A percentile compares a stretch with the other conserved stretches of the same genome.
phyloP scores from a whole-genome alignment of 2,113 vertebrate genomes.

The Burhinus bistriatus region DNA sequence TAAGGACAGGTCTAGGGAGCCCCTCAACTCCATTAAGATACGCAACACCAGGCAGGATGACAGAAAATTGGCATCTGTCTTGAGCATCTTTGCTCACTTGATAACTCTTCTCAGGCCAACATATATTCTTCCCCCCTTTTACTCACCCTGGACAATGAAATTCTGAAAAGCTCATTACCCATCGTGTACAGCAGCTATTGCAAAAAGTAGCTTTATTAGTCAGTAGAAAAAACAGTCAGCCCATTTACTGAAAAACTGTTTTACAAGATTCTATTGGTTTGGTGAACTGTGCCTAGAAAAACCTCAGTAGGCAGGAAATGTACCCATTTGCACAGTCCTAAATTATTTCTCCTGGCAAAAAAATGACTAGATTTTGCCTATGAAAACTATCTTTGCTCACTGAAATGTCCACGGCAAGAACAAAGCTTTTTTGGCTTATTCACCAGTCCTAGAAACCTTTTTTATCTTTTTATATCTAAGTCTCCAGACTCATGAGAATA shows the following conservation, averaged over 20 bases:
- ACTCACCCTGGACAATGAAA: neutral
- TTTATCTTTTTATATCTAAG: neutral
- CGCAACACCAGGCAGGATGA: neutral
- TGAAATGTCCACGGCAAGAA: neutral
- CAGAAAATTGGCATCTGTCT: neutral
- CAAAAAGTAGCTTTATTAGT: neutral
- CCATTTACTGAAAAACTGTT: neutral
- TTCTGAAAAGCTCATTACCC: neutral
- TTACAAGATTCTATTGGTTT: neutral
- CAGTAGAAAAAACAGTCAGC: neutral
- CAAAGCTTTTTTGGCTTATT: neutral
- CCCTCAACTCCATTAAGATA: neutral
- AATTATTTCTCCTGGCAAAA: constrained; percentile 33
- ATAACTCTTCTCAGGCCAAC: neutral
- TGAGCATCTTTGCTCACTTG: neutral
- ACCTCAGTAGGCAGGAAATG: neutral
- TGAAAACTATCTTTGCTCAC: neutral
- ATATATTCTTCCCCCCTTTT: neutral
- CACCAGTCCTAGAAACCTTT: neutral
- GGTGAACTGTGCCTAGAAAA: neutral
- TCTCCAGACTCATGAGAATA: neutral
- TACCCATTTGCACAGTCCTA: neutral
- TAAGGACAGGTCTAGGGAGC: neutral
- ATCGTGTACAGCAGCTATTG: neutral
- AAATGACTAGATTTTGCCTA: neutral